Base-by-base conservation (phyloP, 1,140 invertebrate species). In the Euwallacea fornicatus region DNA sequence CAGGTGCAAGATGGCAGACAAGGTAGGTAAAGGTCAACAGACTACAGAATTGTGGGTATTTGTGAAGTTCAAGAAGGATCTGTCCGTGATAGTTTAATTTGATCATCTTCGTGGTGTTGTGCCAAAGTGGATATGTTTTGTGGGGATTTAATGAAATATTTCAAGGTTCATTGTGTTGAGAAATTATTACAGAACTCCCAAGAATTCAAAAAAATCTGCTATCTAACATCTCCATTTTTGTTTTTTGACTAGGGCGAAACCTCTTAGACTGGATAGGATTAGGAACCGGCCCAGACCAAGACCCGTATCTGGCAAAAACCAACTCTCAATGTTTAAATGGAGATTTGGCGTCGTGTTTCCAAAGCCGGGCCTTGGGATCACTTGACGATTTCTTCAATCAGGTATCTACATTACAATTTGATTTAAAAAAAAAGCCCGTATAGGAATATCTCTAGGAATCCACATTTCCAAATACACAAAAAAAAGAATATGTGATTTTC, bases 301-400 rank as follows among this genome's bases (percentile, higher is more conserved):
- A 93, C 83, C 90, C 91, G 0, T 93, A 91, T 79, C 80, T 92
- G 71, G 86, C 89, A 13, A 87, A 85, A 75, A 85, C 88, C 0
- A 92, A 92, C 56, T 82, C 88, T 69, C 87, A 86, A 62, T 93
- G 91, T 75, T 78, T 92, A 47, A 87, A 85, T 71, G 91, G 91
- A 0, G 91, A 93, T 78, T 82, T 93, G 1, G 89, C 90, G 2
- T 91, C 93, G 76, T 93, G 91, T 77, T 93, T 93, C 76, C 93
- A 93, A 77, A 91, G 89, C 0, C 86, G 88, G 73, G 90, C 91
- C 0, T 77, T 93, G 4, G 84, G 85, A 66, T 89, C 88, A 0
- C 88, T 93, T 61, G 88, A 90, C 54, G 89, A 92, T 43, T 92
- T 93, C 78, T 93, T 93, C 75, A 85, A 88, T 69, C 77, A 80